Evolutionary conservation across 1,140 invertebrate genomes (phyloP), one percentile per base, ranked within the genome.

Genomic region (Pogonomyrmex californicus): DNA sequence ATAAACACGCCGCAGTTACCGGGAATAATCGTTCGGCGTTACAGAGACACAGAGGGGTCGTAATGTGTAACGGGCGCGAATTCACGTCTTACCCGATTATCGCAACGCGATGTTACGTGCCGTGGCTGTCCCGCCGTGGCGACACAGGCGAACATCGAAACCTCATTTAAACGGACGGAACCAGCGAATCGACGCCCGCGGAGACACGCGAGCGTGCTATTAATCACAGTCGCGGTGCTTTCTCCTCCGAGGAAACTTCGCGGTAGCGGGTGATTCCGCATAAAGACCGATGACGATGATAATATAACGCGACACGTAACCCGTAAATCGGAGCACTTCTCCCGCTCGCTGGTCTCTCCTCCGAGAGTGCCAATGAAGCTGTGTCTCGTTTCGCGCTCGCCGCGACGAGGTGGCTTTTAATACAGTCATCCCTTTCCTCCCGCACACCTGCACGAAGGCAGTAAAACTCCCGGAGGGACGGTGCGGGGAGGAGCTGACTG

Each of bases 401-500:
- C 14, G 23, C 30, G n/a, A 58, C 73, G 73, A 65, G 65, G 9
- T 49, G 51, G 41, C 51, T 88, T 81, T 76, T 66, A 88, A 86
- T 51, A n/a, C 66, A 68, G 77, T 62, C 86, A 33, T 87, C 70
- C 71, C 54, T 71, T 88, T 85, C 60, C 30, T 60, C 51, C 44
- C 47, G 44, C 77, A 58, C 36, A 44, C n/a, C 2, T 23, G 23
- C 23, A 23, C 23, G 23, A 23, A 23, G 33, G 86, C 58, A 66
- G 30, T 86, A 88, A 89, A 88, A 62, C 12, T 23, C 23, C 44
- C 62, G 17, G 33, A 23, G 49, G n/a, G 23, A 10, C 7, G 23
- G 36, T 47, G 14, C 0, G 10, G 14, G 47, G 44, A 54, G n/a
- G 66, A 60, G 70, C 73, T 23, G 76, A 76, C 33, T 76, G 0